Evolutionary conservation across 2,113 vertebrate genomes (phyloP).

Genomic region (Microcebus lehilahytsara): DNA sequence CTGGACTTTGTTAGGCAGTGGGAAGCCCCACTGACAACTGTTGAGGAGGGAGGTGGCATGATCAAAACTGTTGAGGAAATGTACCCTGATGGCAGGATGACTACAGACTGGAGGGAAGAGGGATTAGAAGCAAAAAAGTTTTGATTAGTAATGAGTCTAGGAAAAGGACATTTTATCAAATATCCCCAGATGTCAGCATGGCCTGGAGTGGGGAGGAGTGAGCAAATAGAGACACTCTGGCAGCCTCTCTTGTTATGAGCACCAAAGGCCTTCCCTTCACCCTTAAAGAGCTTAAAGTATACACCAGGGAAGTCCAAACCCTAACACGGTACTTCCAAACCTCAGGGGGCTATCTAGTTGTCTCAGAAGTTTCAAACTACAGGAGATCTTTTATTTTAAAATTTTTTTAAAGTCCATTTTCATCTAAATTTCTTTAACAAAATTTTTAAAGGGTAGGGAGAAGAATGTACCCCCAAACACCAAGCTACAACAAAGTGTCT

Average conservation of each 20-base stretch:
- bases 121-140: background rate
- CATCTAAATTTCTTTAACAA: background rate
- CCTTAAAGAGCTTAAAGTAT: background rate
- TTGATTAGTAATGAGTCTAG: constrained; percentile 14
- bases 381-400: background rate
- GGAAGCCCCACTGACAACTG: background rate
- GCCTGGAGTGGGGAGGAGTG: background rate
- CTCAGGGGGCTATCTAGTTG: background rate
- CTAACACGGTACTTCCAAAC: background rate
- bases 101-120: background rate
- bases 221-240: background rate
- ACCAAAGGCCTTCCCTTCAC: background rate
- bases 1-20: accelerated
- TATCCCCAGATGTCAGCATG: background rate
- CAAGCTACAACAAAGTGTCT: background rate
- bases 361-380: background rate
- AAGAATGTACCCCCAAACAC: background rate
- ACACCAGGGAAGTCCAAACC: background rate
- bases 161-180: constrained; percentile 46
- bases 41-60: background rate
- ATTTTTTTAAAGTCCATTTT: background rate
- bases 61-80: background rate
- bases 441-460: background rate
- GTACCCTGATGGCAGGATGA: background rate
- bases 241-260: background rate